Evolutionary conservation across 2,113 vertebrate species (phyloP), one percentile per base, ranked within the genome.

Genomic region (Puma concolor): DNA sequence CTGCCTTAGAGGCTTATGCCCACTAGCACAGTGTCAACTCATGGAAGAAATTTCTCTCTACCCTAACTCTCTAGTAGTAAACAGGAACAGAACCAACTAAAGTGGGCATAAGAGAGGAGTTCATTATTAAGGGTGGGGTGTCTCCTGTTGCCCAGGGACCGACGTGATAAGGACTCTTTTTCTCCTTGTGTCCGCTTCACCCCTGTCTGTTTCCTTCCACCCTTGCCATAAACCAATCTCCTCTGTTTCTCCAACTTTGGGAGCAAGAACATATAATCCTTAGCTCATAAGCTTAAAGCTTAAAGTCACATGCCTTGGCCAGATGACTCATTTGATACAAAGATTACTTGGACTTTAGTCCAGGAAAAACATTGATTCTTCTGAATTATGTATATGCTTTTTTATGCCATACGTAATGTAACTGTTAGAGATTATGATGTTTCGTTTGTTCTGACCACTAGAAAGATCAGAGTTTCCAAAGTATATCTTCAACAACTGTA

Each of bases 1-100:
- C n/a, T 7, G 4, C 17, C 3, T 0, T 1, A 1, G 17, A 25
- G 27, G 19, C 8, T 0, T 9, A 2, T 38, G 38, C 7, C 15
- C 33, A 2, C 36, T 8, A 4, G 25, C 16, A 27, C 12, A 0
- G 31, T 66, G 23, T 36, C 74, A 33, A 7, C 19, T n/a, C 19
- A 1, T 11, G 4, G 80, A 33, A 54, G n/a, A n/a, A 41, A 4
- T 33, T 69, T 14, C 76, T 74, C 14, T 92, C 57, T 41, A 27
- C 2, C 38, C 27, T 33, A 2, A 50, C 33, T 64, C 33, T 52
- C 38, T 0, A 54, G 2, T 64, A 23, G 54, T 10, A 74, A 36
- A 50, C 23, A 33, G 33, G 27, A 54, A 12, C 33, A 29, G 63
- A 38, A 27, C 38, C 64, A 38, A 19, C 5, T 19, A 4, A 25